Conservation (phyloP, 2,888 invertebrate species). For the Tetranychus truncatus region DNA sequence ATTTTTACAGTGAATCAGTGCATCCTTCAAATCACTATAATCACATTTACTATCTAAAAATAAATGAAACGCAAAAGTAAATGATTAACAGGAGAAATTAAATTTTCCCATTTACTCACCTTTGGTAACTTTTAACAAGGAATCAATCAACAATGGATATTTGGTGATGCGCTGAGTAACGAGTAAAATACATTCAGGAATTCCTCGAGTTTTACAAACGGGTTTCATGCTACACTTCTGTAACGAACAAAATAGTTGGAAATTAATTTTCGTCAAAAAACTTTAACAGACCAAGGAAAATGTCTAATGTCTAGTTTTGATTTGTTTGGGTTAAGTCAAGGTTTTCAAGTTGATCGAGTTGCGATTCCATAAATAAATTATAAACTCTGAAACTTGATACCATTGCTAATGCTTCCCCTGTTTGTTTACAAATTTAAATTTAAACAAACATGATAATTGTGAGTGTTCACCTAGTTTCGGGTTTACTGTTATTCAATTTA, state of each 20-base stretch:
- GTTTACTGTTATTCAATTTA: neutral
- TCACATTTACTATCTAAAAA: conserved; percentile 4
- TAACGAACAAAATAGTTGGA: neutral
- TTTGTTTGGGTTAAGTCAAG: too few species aligned
- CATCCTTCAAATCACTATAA: conserved; percentile 5
- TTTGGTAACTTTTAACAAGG: conserved; percentile 70
- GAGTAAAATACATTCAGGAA: conserved; percentile 83
- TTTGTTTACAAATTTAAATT: too few species aligned
- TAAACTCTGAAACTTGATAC: too few species aligned
- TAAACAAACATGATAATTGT: neutral
- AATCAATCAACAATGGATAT: conserved; percentile 77
- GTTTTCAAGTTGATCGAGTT: too few species aligned
- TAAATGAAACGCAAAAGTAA: neutral
- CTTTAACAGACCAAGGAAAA: neutral
- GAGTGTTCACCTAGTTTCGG: neutral
- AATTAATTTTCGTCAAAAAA: neutral
- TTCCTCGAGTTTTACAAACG: conserved; percentile 74
- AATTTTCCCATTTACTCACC: conserved; percentile 28
- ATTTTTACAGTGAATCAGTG: conserved; percentile 36
- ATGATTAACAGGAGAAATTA: neutral
- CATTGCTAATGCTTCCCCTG: too few species aligned
- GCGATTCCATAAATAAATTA: too few species aligned
- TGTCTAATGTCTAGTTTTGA: neutral
- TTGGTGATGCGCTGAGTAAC: conserved; percentile 88
- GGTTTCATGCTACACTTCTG: conserved; percentile 71